These are phyloP conservation scores for Mythimna impura DNA, from an alignment of 2,888 invertebrate genomes.

Conservation along the genomic window DNA sequence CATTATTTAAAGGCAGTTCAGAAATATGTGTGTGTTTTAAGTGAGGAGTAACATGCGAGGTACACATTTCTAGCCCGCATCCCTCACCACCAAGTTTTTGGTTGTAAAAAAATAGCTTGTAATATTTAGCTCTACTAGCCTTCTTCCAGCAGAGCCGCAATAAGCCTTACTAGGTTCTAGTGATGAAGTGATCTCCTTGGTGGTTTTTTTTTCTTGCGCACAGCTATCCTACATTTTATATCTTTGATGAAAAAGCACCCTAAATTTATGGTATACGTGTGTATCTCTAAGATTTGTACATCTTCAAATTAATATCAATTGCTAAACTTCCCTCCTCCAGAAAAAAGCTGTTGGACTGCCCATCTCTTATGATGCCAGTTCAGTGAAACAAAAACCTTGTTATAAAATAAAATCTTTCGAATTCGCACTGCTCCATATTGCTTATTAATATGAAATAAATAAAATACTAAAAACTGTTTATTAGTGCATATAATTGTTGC, in stretches of 20 bases:
- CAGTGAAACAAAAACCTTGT: not conserved
- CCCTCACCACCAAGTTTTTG: not conserved
- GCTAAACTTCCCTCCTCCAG: not conserved
- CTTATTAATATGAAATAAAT: not conserved
- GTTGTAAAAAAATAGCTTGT: no score
- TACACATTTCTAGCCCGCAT: not conserved
- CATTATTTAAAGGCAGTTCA: not conserved
- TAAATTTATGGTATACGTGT: not conserved
- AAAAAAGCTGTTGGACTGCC: not conserved
- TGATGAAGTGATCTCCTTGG: not conserved
- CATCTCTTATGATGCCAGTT: not conserved
- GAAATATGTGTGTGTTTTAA: no score
- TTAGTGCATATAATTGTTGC: constrained; percentile 8
- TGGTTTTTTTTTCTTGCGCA: not conserved
- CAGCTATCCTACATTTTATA: not conserved
- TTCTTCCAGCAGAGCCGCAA: not conserved
- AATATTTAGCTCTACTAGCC: not conserved
- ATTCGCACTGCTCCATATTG: not conserved
- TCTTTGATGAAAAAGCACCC: not conserved
- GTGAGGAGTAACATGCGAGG: no score
- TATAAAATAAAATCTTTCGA: not conserved
- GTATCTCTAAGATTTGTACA: not conserved
- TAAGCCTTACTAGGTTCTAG: not conserved
- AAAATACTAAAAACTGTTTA: not conserved
- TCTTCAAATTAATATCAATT: not conserved